Percentiles rank a stretch among this genome's conserved stretches.
These are phyloP conservation scores for Catharus bicknelli DNA, from an alignment of 2,113 vertebrate species.

Conservation along the genomic window DNA sequence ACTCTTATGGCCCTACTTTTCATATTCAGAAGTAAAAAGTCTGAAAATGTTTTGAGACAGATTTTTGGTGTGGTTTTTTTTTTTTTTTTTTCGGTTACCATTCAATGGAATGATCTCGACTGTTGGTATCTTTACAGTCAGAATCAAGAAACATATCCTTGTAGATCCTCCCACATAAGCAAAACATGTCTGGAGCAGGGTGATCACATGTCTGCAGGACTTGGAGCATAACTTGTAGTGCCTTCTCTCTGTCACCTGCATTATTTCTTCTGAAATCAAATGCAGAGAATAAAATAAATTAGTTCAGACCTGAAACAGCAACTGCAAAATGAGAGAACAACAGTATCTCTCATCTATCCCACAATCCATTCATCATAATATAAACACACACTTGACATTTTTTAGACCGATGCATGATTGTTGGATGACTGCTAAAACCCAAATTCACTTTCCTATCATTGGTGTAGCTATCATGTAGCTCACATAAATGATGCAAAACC, in stretches of 20 bases:
- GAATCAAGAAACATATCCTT: constrained; percentile 96
- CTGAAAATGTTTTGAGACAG: not conserved
- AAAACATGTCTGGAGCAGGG: constrained; percentile 94
- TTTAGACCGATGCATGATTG: not conserved
- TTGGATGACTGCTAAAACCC: not conserved
- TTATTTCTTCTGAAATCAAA: constrained; percentile 83
- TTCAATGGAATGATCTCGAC: constrained; percentile 89
- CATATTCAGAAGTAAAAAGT: not conserved
- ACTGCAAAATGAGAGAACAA: not conserved
- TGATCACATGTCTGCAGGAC: constrained; percentile 86
- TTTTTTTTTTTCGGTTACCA: constrained; percentile 75
- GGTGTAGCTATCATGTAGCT: not conserved
- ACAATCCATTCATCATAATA: not conserved
- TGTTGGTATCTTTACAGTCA: constrained; percentile 86
- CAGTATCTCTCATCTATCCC: not conserved
- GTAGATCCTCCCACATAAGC: constrained; percentile 94
- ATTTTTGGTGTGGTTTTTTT: not conserved
- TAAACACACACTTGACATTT: not conserved
- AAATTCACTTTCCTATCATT: not conserved
- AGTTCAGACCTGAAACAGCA: not conserved
- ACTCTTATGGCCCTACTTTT: not conserved
- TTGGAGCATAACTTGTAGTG: constrained; percentile 89
- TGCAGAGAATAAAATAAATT: not conserved
- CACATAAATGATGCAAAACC: not conserved
- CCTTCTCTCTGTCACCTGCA: constrained; percentile 86